These are phyloP conservation scores for Trachythela sp. DNA, from an alignment of 64 coral and sea anemone species.

Conservation along the genomic window DNA sequence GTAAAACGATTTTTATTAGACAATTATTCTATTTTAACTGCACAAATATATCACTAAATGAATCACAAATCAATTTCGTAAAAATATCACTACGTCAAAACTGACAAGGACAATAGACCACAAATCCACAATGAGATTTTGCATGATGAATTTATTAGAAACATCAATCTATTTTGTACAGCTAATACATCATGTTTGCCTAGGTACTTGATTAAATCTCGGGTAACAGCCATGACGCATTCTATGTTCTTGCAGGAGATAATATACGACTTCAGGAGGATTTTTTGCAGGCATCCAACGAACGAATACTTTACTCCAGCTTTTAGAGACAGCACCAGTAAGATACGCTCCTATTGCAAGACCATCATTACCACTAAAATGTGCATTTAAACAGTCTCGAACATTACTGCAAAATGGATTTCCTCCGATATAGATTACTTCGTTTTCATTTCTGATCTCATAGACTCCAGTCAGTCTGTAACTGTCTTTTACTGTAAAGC, in stretches of 20 bases:
- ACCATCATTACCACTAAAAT: slow-evolving; percentile 97
- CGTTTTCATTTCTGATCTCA: slow-evolving; percentile 59
- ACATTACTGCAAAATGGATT: slow-evolving; percentile 99
- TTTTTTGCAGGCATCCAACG: slow-evolving; percentile 84
- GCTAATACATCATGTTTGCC: neutral
- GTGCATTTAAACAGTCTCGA: slow-evolving; percentile 91
- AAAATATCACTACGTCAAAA: no score
- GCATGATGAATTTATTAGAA: neutral
- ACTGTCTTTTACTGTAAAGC: slow-evolving; percentile 83
- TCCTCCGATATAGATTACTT: slow-evolving; percentile 89
- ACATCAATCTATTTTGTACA: neutral
- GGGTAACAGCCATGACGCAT: slow-evolving; percentile 63
- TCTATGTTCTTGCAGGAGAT: slow-evolving; percentile 85
- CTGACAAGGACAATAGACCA: no score
- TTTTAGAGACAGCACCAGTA: slow-evolving; percentile 56
- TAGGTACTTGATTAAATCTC: slow-evolving; percentile 55
- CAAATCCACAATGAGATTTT: no score
- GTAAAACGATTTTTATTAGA: no score
- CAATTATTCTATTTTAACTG: no score
- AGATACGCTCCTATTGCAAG: slow-evolving; percentile 82
- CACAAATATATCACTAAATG: no score
- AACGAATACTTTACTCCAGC: slow-evolving; percentile 69
- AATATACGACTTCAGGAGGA: slow-evolving; percentile 89
- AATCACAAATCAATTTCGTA: no score
- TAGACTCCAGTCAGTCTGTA: slow-evolving; percentile 86